A percentile compares a stretch with the other conserved stretches of the same genome.
Conservation (phyloP, 2,797 vertebrate genomes). For the Coracias cyanogaster region DNA sequence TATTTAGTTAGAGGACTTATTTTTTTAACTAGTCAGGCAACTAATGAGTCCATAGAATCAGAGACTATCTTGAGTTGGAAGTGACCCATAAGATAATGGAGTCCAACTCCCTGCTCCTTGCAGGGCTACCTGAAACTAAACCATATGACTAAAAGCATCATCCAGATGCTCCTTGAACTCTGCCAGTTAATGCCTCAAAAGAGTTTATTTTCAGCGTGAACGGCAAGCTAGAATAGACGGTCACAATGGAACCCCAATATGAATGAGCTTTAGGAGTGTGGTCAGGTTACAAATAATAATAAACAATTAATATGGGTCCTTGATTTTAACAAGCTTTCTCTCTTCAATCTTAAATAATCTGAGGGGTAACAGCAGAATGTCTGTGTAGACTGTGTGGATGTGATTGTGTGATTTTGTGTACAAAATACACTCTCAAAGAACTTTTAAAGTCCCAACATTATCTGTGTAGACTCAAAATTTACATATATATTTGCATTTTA, state of each 20-base stretch:
- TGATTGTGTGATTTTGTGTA: conserved; percentile 29
- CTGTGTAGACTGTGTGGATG: background rate
- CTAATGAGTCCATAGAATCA: background rate
- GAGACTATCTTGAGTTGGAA: background rate
- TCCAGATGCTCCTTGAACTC: background rate
- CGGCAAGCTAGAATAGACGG: background rate
- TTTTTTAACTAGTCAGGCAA: background rate
- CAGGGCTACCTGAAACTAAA: background rate
- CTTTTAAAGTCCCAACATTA: conserved; percentile 48
- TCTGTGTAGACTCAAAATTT: conserved; percentile 59
- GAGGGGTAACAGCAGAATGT: background rate
- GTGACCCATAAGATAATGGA: background rate
- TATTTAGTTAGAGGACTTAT: background rate
- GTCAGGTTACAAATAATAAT: background rate
- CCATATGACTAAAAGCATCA: background rate
- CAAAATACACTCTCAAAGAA: conserved; percentile 13
- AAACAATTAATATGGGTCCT: background rate
- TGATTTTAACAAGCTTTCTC: background rate
- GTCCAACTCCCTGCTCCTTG: background rate
- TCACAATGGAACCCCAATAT: background rate
- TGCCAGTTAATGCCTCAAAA: background rate
- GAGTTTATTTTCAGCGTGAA: background rate
- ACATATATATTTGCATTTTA: conserved; percentile 75
- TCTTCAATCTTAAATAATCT: background rate
- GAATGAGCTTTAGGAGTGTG: background rate